Evolutionary conservation across 2,888 invertebrate species (phyloP), one percentile per base, ranked within the genome.

Genomic region (Siphonodentalium dalli): DNA sequence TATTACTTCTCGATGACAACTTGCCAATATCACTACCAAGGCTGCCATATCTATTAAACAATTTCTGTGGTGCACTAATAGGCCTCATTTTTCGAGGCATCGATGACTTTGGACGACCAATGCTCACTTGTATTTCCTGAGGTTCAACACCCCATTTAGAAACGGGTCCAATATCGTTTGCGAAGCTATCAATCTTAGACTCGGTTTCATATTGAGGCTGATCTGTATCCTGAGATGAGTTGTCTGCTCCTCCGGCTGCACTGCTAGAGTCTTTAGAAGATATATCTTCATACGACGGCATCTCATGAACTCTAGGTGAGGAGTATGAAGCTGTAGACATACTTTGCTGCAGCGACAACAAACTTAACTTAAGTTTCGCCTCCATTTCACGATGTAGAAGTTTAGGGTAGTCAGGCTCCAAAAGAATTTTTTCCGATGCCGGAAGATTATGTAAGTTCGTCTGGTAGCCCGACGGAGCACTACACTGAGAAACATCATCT

Each of bases 341-440:
- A 15, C 47, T 55, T 15, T 43, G 31, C 8, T 38, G 6, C 28
- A 43, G 42, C 26, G 47, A 43, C 3, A 47, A 47, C 18, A 29
- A 41, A 50, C 60, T 66, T 18, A 66, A 43, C 31, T 64, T 63
- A 27, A 66, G 55, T 6, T 64, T 60, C n/a, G 65, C 52, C 21
- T 48, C 51, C 37, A 51, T 60, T 58, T 66, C 48, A 8, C 65
- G 58, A 11, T 39, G 38, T 15, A 70, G 33, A 13, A 71, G 50
- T n/a, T 66, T 45, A 7, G 67, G 66, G 20, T 63, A 52, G 20
- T 60, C 67, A 7, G 57, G 46, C 20, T 66, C 63, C 13, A 65
- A 47, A 44, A 64, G 46, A 9, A 65, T 37, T 20, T 59, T 60
- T 43, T 66, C 68, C n/a, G 68, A 66, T 9, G 64, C 60, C 18